Evolutionary conservation across 2,888 invertebrate species (phyloP).

Genomic region (Eristalinus sepulchralis): DNA sequence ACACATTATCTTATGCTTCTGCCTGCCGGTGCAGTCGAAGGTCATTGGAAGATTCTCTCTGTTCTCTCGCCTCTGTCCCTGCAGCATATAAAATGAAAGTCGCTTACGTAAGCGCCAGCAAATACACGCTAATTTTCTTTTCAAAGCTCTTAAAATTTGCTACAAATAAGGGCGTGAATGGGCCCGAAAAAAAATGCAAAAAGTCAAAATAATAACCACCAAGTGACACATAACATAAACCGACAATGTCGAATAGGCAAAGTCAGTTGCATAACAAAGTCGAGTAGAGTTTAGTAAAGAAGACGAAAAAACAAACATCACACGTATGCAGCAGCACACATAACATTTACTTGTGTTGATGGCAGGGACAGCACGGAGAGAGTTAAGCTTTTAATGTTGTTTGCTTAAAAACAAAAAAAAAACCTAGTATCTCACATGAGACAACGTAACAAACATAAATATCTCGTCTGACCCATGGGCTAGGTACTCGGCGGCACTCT

Average conservation of each 20-base stretch:
- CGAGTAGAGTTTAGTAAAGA: slow-evolving; percentile 38
- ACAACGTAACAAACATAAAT: slow-evolving; percentile 23
- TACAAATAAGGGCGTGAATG: slow-evolving; percentile 1
- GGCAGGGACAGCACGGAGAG: slow-evolving; percentile 2
- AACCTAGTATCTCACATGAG: background rate
- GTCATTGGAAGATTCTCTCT: slow-evolving; percentile 34
- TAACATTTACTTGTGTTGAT: background rate
- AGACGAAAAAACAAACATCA: background rate
- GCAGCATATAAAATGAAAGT: slow-evolving; percentile 3
- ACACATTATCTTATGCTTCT: slow-evolving; percentile 37
- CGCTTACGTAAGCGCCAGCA: background rate
- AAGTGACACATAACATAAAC: slow-evolving; percentile 47
- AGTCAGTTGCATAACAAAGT: slow-evolving; percentile 57
- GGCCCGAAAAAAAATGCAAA: slow-evolving; percentile 11
- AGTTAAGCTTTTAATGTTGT: slow-evolving; percentile 32
- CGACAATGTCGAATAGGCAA: slow-evolving; percentile 30
- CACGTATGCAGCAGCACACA: background rate
- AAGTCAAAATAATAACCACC: slow-evolving; percentile 33
- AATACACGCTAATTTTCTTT: slow-evolving; percentile 31
- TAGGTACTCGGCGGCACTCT: background rate
- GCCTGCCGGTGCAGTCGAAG: slow-evolving; percentile 55
- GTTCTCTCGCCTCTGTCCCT: background rate
- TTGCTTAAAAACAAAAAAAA: background rate
- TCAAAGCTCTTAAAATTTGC: slow-evolving; percentile 41
- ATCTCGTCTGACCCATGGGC: slow-evolving; percentile 37